phyloP scores from a whole-genome alignment of 2,888 invertebrate species.

The Xylocampa areola region DNA sequence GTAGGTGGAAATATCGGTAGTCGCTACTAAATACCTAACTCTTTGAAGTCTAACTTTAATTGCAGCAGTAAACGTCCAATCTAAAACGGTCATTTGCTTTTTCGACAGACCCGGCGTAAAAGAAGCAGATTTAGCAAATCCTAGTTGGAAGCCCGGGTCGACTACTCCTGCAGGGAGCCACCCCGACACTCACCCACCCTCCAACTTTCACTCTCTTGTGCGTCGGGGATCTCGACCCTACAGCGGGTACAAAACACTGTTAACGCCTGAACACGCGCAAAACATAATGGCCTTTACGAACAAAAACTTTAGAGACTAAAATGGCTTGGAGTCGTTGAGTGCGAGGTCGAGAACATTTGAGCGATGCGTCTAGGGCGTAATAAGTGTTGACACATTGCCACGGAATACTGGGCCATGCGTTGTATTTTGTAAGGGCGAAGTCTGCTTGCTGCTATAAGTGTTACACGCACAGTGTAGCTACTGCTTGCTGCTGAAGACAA shows the following conservation, averaged over 20 bases:
- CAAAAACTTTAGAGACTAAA: constrained; percentile 68
- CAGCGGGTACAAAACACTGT: constrained; percentile 73
- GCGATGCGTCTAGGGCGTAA: constrained; percentile 83
- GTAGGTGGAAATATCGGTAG: no score
- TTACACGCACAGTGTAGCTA: constrained; percentile 78
- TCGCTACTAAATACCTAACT: constrained; percentile 2
- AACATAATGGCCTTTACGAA: constrained; percentile 64
- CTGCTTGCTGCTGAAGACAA: constrained; percentile 87
- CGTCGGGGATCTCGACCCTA: constrained; percentile 84
- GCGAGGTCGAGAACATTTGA: constrained; percentile 85
- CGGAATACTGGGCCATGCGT: constrained; percentile 72
- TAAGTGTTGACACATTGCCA: constrained; percentile 74
- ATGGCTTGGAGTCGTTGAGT: constrained; percentile 69
- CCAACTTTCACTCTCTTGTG: constrained; percentile 86
- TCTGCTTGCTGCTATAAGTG: constrained; percentile 64
- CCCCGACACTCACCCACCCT: constrained; percentile 82
- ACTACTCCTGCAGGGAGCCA: constrained; percentile 84
- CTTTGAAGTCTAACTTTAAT: constrained; percentile 20
- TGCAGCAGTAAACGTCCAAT: constrained; percentile 29
- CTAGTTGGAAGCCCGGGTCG: constrained; percentile 86
- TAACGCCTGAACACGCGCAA: constrained; percentile 65
- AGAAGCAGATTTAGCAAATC: constrained; percentile 88
- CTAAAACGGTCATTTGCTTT: constrained; percentile 64
- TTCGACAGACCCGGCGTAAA: constrained; percentile 72
- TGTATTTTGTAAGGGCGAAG: constrained; percentile 68